Base-by-base conservation (phyloP, 37 sponge, comb jelly and placozoan genomes). In the Beroe forskalii region DNA sequence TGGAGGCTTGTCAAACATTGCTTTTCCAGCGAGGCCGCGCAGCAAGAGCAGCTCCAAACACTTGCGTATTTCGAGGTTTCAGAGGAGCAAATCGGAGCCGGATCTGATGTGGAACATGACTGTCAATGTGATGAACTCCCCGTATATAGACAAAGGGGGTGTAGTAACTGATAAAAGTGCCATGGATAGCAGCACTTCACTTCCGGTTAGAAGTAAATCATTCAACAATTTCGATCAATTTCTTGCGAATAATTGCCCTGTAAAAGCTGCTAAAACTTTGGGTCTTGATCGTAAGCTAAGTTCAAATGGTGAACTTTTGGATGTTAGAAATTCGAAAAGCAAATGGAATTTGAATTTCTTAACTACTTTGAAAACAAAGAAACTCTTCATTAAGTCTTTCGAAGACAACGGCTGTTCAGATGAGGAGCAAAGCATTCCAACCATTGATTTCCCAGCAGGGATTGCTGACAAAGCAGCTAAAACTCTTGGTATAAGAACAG, bases 401-500 rank as follows among this genome's bases (percentile, higher is more conserved):
- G 72, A 69, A 35, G 32, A 69, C 27, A 32, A 36, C 1, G 28
- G 28, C 4, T 28, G 25, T 28, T 24, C 20, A 20, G 25, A 63
- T 20, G 2, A 30, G n/a, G 66, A 28, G 25, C 25, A n/a, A 23
- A 9, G 32, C 1, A 69, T 69, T 27, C 33, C 27, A 36, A 32
- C 39, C 19, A 32, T 36, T 2, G 72, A 28, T 6, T 14, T 69
- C 19, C 72, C 72, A 32, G 36, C 72, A 1, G 32, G 32, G 9
- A 20, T 69, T 32, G 28, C 72, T 32, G 32, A 32, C 32, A 69
- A 69, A 69, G 72, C 72, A 20, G 72, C 72, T 37, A 69, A 69
- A 33, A 69, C 72, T 36, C 72, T 69, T 1, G 72, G 72, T 36
- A 69, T 69, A 33, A 1, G 32, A 35, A 9, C 72, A 33, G 72